Evolutionary conservation across 1,140 invertebrate species (phyloP), one percentile per base, ranked within the genome.

Genomic region (Drosophila serrata): DNA sequence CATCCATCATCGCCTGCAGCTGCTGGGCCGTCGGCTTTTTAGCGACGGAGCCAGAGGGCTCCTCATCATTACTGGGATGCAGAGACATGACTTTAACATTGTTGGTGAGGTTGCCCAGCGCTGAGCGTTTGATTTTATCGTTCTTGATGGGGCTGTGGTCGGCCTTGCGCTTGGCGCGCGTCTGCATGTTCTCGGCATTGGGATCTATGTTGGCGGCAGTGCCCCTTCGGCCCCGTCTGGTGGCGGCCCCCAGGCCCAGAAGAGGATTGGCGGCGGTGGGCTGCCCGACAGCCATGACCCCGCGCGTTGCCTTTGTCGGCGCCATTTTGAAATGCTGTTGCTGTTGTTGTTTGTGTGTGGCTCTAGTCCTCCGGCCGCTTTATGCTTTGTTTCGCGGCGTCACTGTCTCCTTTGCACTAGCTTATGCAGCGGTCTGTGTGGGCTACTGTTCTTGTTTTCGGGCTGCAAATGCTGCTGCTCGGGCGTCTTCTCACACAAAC

Each of bases 71-170:
- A 7, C 69, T 70, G 33, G 81, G 70, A 78, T 91, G 81, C 74
- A 85, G 51, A 43, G 75, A 85, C 74, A 86, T 84, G 58, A 79
- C 68, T 75, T 92, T 92, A 7, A 92, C 81, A 62, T 92, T 95
- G 93, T 96, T 96, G 8, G 95, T 96, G 27, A 96, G 93, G 81
- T 96, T 96, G 65, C 95, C 95, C 77, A 96, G 93, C 1, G 95
- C 95, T 40, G 94, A 94, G 75, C 95, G 92, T 75, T 95, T 96
- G 37, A 92, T 80, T 59, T 92, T 92, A 13, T 93, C 92, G 65
- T 93, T 93, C n/a, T 92, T 92, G 8, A 90, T 81, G 13, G 92
- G 92, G 58, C 92, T 93, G 22, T 88, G 70, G 15, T 93, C 92
- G 39, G 92, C 92, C 68, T 93, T 93, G 42, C 92, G 90, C 57